phyloP scores from a whole-genome alignment of 92 coral and sea anemone genomes.

The Actinostola sp. region DNA sequence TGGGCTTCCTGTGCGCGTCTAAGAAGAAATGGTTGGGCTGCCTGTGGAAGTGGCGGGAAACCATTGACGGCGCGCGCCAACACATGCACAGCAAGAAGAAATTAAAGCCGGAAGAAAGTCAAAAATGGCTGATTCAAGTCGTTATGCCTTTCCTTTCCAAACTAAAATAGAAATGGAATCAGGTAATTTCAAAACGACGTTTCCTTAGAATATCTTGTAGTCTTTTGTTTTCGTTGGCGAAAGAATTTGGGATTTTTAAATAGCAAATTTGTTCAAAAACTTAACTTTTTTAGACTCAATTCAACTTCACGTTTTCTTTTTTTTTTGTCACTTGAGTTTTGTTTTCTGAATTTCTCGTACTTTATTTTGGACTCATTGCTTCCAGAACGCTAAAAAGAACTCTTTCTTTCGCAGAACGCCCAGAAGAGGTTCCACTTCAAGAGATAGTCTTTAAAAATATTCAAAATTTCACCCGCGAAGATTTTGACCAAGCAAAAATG shows the following conservation, averaged over 20 bases:
- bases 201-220: conserved; percentile 20
- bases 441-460: conserved; percentile 12
- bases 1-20: too few relatives aligned
- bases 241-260: too few relatives aligned
- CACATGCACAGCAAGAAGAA: too few relatives aligned
- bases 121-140: conserved; percentile 10
- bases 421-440: conserved; percentile 27
- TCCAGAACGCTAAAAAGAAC: too few relatives aligned
- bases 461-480: conserved; percentile 17
- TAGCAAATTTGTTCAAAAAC: not conserved
- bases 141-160: conserved; percentile 21
- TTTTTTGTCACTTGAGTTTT: not conserved
- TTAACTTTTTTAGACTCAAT: too few relatives aligned
- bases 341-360: too few relatives aligned
- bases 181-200: conserved; percentile 25
- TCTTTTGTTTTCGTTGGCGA: too few relatives aligned
- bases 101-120: not conserved
- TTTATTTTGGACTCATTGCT: too few relatives aligned
- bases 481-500: conserved; percentile 11
- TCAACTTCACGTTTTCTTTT: not conserved
- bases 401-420: not conserved
- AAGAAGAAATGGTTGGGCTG: not conserved
- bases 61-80: too few relatives aligned
- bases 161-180: conserved; percentile 7
- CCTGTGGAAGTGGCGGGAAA: not conserved